Percentiles rank a stretch among this genome's conserved stretches.
Evolutionary conservation across 2,888 invertebrate genomes (phyloP).

Genomic region (Cryptocephalus moraei): DNA sequence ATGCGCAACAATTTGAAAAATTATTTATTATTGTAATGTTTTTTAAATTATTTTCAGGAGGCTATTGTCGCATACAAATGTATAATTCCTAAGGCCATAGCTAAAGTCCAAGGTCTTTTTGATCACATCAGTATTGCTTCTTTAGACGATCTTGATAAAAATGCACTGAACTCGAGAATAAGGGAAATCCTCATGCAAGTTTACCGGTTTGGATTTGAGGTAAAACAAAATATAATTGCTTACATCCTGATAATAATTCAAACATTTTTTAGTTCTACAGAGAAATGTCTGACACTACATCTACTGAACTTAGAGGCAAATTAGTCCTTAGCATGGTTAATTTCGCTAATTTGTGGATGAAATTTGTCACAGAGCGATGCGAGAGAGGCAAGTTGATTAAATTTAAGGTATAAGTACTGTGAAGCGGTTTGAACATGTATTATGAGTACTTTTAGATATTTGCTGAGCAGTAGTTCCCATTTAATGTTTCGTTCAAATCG

Average conservation of each 20-base stretch:
- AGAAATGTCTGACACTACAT: constrained; percentile 55
- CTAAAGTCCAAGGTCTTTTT: constrained; percentile 44
- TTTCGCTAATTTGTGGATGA: constrained; percentile 81
- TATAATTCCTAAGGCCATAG: constrained; percentile 46
- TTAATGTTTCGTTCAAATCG: too few species aligned
- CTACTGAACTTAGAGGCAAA: constrained; percentile 32
- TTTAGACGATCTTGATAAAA: constrained; percentile 48
- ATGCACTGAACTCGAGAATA: constrained; percentile 52
- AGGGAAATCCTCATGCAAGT: constrained; percentile 76
- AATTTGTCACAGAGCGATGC: constrained; percentile 74
- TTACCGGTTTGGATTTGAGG: constrained; percentile 85
- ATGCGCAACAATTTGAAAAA: constrained; percentile 2
- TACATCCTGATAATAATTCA: not conserved
- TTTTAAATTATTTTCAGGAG: constrained; percentile 34
- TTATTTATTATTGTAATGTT: constrained; percentile 3
- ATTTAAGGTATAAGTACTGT: too few species aligned
- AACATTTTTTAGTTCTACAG: constrained; percentile 49
- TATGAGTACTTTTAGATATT: too few species aligned
- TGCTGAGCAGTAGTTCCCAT: too few species aligned
- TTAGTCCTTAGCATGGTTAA: constrained; percentile 52
- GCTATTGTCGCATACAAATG: constrained; percentile 47
- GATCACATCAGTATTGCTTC: constrained; percentile 43
- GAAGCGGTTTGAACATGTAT: too few species aligned
- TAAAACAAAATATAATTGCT: constrained; percentile 23
- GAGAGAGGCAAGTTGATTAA: constrained; percentile 43